Evolutionary conservation across 2,113 vertebrate species (phyloP), one percentile per base, ranked within the genome.

Genomic region (Antennarius striatus): DNA sequence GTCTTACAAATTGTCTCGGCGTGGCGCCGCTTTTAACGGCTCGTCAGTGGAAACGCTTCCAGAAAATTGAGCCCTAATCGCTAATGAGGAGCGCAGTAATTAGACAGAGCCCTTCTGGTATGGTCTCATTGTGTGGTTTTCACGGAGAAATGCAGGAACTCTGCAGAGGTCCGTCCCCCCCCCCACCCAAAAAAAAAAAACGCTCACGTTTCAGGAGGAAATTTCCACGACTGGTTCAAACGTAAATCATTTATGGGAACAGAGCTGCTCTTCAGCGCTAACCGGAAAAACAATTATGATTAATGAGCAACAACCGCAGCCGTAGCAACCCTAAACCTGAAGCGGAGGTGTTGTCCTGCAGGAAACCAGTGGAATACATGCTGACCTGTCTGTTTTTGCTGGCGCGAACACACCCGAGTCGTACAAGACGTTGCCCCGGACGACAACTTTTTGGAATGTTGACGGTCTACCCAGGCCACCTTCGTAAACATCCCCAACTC

Each of bases 371-470:
- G 55, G 48, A 83, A 76, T 68, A 72, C 68, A 77, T 74, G 71
- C 68, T 46, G 71, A 59, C 56, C 53, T 36, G 55, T 73, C 71
- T 56, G 36, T 86, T 80, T 85, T 80, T 79, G 28, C 49, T 81
- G 74, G 72, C 63, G 66, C 36, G 51, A 59, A 79, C 28, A 77
- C 63, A 83, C 69, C 22, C 58, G 48, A 73, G 73, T 88, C 79
- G 80, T 77, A 68, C 76, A 83, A 32, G 39, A 55, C 51, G 59
- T 71, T 87, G n/a, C 55, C 83, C 74, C 63, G 61, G 63, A 87
- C 75, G 84, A 86, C 77, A 72, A 79, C 74, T 82, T 84, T 22
- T 67, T 71, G 80, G 82, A 86, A 91, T 86, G 88, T 80, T 81
- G 75, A 87, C 77, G 32, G 5, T 7, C 32, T 7, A 30, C 51